Conservation (phyloP, 2,113 vertebrate genomes). For the Grammomys surdaster region DNA sequence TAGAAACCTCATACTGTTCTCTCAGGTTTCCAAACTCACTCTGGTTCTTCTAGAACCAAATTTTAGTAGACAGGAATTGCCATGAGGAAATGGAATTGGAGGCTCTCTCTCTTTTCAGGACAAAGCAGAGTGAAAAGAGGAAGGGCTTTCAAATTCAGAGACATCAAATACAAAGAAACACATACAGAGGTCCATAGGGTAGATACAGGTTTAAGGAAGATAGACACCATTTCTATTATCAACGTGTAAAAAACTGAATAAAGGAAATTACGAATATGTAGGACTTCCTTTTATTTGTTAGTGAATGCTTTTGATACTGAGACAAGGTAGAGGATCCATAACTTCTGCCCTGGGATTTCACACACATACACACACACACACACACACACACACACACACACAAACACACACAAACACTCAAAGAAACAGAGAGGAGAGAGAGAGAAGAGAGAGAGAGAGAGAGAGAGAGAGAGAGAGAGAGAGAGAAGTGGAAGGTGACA, state of each 20-base stretch:
- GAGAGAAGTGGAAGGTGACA: too few species aligned
- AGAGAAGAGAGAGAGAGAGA: too few species aligned
- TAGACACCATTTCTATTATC: not conserved
- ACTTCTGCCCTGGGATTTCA: too few species aligned
- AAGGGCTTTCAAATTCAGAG: not conserved
- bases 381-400: too few species aligned
- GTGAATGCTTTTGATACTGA: not conserved
- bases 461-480: too few species aligned
- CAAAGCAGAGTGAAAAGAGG: not conserved
- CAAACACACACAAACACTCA: too few species aligned
- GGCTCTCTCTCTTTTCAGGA: not conserved
- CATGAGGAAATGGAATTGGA: not conserved
- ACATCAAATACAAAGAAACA: not conserved
- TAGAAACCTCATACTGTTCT: not conserved
- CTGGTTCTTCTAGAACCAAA: not conserved
- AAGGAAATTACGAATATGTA: not conserved
- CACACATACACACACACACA: not conserved
- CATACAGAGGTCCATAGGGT: not conserved
- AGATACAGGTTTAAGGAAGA: not conserved
- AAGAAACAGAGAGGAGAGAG: too few species aligned
- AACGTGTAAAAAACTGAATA: not conserved
- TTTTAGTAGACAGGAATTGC: not conserved
- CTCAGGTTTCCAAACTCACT: not conserved
- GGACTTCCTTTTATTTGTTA: not conserved
- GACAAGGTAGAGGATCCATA: not conserved